These are phyloP conservation scores for Microchrysa polita DNA, from an alignment of 2,888 invertebrate genomes.

Conservation along the genomic window DNA sequence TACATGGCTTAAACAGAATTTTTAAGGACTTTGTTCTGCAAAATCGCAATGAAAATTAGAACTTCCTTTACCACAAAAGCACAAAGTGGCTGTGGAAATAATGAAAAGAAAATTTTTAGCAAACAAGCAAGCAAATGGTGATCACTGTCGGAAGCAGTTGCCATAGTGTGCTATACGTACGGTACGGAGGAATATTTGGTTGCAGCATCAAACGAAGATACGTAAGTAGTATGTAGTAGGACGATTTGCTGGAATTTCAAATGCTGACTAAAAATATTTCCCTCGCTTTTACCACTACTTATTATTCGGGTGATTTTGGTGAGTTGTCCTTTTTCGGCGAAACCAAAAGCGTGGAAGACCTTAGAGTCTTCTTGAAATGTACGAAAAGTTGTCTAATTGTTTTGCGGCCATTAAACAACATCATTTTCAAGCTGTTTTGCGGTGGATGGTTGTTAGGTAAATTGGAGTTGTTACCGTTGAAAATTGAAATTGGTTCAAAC, in stretches of 20 bases:
- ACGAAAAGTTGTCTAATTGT: conserved; percentile 16
- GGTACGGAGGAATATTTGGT: neutral
- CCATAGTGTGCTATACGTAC: neutral
- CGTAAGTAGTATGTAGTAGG: neutral
- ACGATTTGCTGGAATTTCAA: neutral
- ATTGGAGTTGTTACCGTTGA: neutral
- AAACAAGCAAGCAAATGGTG: conserved; percentile 4
- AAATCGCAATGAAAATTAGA: conserved; percentile 32
- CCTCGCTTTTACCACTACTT: neutral
- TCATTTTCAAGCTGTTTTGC: neutral
- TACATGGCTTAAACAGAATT: conserved; percentile 6
- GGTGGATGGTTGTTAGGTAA: conserved; percentile 9
- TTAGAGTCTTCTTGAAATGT: neutral
- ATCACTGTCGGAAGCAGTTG: neutral
- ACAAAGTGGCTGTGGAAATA: conserved; percentile 24
- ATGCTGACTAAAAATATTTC: too few species aligned
- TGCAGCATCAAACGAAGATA: neutral
- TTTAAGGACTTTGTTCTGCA: conserved; percentile 35
- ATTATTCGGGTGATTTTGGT: neutral
- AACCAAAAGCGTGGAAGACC: too few species aligned
- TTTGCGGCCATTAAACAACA: neutral
- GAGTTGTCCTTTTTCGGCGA: neutral
- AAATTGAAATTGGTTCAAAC: neutral
- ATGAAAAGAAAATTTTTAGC: conserved; percentile 28
- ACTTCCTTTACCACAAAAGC: conserved; percentile 36